Evolutionary conservation across 2,113 vertebrate species (phyloP).

Genomic region (Rhea pennata): DNA sequence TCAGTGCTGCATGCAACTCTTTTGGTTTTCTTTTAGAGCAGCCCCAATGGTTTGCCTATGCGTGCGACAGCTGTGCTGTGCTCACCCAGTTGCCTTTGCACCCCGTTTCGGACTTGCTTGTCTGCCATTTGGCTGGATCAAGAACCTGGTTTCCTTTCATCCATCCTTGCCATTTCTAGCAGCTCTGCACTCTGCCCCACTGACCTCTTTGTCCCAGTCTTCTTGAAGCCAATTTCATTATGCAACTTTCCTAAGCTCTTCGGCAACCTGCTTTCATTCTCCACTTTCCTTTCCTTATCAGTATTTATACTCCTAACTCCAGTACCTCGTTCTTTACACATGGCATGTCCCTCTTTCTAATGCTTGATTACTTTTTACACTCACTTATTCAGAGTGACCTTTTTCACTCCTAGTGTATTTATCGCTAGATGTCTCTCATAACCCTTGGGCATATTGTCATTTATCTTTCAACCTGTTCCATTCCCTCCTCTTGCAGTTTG

Average conservation of each 20-base stretch:
- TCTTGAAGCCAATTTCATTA: constrained; percentile 45
- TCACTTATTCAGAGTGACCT: constrained; percentile 63
- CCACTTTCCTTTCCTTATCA: constrained; percentile 22
- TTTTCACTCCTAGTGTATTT: constrained; percentile 59
- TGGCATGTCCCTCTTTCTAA: constrained; percentile 56
- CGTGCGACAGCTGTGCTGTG: background rate
- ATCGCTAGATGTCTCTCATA: constrained; percentile 62
- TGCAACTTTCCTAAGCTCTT: constrained; percentile 17
- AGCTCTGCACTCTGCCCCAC: background rate
- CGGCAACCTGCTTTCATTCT: constrained; percentile 53
- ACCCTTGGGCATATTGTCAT: constrained; percentile 68
- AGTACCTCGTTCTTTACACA: constrained; percentile 46
- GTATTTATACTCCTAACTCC: constrained; percentile 53
- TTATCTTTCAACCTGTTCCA: constrained; percentile 64
- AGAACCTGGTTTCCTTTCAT: background rate
- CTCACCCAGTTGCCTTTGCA: fast-evolving
- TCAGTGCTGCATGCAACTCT: background rate
- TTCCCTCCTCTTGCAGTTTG: constrained; percentile 15
- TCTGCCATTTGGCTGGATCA: background rate
- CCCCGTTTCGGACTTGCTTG: background rate
- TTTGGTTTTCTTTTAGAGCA: background rate
- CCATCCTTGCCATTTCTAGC: background rate
- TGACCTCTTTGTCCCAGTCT: background rate
- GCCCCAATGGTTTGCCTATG: background rate
- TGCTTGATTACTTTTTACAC: constrained; percentile 72